Evolutionary conservation across 2,113 vertebrate species (phyloP).

Genomic region (Empidonax alnorum): DNA sequence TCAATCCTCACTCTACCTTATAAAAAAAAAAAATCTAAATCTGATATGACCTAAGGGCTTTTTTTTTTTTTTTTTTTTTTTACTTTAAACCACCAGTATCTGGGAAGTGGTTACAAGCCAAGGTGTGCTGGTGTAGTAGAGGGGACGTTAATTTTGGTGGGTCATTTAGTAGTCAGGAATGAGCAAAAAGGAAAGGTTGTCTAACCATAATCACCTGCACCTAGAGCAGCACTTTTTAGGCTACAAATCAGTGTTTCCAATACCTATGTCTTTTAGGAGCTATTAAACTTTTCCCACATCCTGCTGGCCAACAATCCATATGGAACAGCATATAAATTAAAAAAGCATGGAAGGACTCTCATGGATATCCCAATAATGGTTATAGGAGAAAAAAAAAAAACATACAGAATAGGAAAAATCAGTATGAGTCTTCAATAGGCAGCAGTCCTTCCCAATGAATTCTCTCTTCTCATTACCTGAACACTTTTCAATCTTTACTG

Average conservation of each 20-base stretch:
- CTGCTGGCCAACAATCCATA: not conserved
- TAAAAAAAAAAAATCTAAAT: not conserved
- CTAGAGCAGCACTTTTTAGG: not conserved
- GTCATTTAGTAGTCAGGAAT: accelerated
- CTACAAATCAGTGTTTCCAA: not conserved
- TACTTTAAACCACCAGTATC: not conserved
- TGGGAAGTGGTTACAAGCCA: not conserved
- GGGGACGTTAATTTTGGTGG: not conserved
- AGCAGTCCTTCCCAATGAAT: not conserved
- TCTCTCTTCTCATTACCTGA: not conserved
- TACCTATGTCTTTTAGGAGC: not conserved
- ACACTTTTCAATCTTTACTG: not conserved
- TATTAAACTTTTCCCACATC: not conserved
- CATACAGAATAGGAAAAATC: not conserved
- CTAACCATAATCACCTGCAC: not conserved
- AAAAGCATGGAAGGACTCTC: not conserved
- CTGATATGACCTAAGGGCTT: not conserved
- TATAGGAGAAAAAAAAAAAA: not conserved
- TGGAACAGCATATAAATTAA: not conserved
- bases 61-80: not conserved
- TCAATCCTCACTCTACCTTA: not conserved
- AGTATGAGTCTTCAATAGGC: not conserved
- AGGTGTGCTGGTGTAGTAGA: not conserved
- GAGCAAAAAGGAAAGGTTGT: not conserved
- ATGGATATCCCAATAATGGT: not conserved